These are phyloP conservation scores for Zelleria hepariella DNA, from an alignment of 2,888 invertebrate species.

Conservation along the genomic window DNA sequence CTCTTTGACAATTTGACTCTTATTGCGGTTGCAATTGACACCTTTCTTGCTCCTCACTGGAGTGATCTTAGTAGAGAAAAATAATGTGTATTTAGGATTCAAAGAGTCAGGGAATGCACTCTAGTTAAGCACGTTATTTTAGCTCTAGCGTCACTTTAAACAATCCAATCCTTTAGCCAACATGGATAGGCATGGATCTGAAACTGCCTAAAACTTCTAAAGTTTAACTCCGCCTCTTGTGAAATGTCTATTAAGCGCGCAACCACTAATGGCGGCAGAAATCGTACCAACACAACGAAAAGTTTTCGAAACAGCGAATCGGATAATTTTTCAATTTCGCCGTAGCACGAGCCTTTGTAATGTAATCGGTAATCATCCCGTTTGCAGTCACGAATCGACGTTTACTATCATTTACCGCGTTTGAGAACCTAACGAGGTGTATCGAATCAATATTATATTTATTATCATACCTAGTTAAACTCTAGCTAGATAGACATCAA, in stretches of 20 bases:
- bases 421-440: not conserved
- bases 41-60: not conserved
- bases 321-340: constrained; percentile 38
- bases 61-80: too few species aligned
- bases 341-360: constrained; percentile 37
- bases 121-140: constrained; percentile 22
- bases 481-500: too few species aligned
- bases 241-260: constrained; percentile 34
- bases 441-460: not conserved
- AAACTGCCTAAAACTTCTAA: not conserved
- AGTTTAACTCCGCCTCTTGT: constrained; percentile 10
- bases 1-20: not conserved
- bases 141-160: too few species aligned
- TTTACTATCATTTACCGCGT: constrained; percentile 8
- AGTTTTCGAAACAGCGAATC: constrained; percentile 41
- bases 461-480: too few species aligned
- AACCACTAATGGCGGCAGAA: constrained; percentile 32
- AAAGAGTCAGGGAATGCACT: too few species aligned
- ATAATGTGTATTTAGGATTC: too few species aligned
- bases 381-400: constrained; percentile 29
- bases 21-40: not conserved
- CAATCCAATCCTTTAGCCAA: too few species aligned
- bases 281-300: constrained; percentile 18
- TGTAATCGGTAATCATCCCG: constrained; percentile 36
- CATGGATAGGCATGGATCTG: too few species aligned